Evolutionary conservation across 2,888 invertebrate species (phyloP), one percentile per base, ranked within the genome.

Genomic region (Sipha maydis): DNA sequence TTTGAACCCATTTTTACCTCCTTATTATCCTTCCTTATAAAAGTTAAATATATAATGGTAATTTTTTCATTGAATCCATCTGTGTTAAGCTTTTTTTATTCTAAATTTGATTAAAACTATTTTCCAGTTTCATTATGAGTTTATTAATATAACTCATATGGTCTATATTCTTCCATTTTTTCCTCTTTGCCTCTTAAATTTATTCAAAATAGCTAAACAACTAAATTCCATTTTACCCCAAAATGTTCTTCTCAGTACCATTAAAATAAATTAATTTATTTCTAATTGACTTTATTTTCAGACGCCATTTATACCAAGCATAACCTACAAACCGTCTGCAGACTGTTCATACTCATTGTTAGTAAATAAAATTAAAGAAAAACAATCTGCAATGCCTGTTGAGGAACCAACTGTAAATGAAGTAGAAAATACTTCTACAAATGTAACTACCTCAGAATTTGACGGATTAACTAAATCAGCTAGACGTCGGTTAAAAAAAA

Each of bases 311-410:
- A 93, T 95, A 91, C 94, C 94, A 89, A 93, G 92, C 89, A 95
- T 96, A 90, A 94, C 94, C 90, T 97, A 96, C 93, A 96, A 95
- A 91, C 96, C 96, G 21, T 96, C 96, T 4, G 95, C 96, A 0
- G 96, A 97, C 93, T 97, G 97, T 92, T 95, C 97, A 89, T 98
- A 97, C 92, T 96, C 96, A 17, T 95, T 97, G 93, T 93, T 98
- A 90, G 96, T 97, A 77, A 96, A 95, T 91, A 96, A 96, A 92
- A 96, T 98, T 91, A 95, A 96, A 89, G 96, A 96, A 61, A 94
- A 94, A 90, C 93, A 90, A 86, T 90, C 89, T 78, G 85, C 80
- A 48, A 83, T 89, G 79, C 71, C 79, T 31, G 41, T 89, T 4
- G 82, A 85, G 21, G 89, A 89, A 14, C 67, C 82, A 5, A 67